These are phyloP conservation scores for Bicyclus anynana DNA, from an alignment of 1,140 invertebrate species.

Conservation along the genomic window DNA sequence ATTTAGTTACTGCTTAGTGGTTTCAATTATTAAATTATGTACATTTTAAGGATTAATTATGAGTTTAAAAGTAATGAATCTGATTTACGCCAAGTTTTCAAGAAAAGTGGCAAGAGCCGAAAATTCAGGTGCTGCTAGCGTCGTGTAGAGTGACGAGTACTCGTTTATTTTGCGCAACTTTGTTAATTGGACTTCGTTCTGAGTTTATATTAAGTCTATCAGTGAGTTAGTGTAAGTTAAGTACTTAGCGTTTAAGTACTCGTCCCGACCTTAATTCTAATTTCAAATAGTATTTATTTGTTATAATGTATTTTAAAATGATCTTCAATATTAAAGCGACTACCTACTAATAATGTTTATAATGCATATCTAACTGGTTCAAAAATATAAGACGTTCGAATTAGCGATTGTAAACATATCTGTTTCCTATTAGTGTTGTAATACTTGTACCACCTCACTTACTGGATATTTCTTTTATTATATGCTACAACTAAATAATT, in stretches of 20 bases:
- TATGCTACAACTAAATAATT: too few species aligned
- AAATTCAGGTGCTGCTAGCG: conserved; percentile 36
- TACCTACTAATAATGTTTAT: too few species aligned
- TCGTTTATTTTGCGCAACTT: conserved; percentile 68
- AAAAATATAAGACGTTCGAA: conserved; percentile 6
- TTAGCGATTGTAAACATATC: neutral
- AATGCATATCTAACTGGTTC: conserved; percentile 19
- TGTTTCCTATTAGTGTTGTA: neutral
- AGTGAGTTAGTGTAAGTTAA: conserved; percentile 39
- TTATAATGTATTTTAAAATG: neutral
- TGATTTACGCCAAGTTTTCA: neutral
- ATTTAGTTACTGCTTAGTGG: too few species aligned
- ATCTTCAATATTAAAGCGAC: neutral
- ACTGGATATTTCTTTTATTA: too few species aligned
- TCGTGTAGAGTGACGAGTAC: conserved; percentile 60
- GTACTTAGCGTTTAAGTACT: conserved; percentile 46
- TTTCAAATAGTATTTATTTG: conserved; percentile 10
- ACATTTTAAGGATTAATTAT: too few species aligned
- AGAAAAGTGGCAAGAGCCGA: conserved; percentile 14
- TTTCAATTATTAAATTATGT: too few species aligned
- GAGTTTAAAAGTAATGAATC: neutral
- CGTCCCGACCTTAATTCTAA: conserved; percentile 39
- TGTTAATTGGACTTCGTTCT: conserved; percentile 52
- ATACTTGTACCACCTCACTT: too few species aligned
- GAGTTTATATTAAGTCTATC: conserved; percentile 1